phyloP scores from a whole-genome alignment of 1,140 invertebrate species.

The Formica selysi region DNA sequence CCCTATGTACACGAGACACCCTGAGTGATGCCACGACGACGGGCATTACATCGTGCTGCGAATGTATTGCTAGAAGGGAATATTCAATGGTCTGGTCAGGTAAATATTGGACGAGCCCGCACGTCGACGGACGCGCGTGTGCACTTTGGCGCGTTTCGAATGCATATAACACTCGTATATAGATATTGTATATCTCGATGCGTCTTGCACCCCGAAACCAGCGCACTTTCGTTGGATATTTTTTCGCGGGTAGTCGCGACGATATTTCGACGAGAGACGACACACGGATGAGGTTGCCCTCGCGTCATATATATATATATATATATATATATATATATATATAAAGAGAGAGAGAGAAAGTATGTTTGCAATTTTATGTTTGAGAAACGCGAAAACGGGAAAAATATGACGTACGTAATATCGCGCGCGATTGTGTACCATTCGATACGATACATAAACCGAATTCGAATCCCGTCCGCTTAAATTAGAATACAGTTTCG shows the following conservation, averaged over 20 bases:
- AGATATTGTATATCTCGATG: neutral
- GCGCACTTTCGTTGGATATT: neutral
- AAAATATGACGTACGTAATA: conserved; percentile 28
- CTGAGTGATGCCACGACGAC: conserved; percentile 51
- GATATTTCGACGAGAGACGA: conserved; percentile 20
- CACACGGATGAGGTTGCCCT: too few species aligned
- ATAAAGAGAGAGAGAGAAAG: too few species aligned
- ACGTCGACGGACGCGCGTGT: conserved; percentile 33
- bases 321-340: too few species aligned
- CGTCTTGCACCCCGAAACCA: neutral
- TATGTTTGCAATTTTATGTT: conserved; percentile 47
- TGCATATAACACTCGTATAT: neutral
- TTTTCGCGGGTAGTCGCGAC: conserved; percentile 6
- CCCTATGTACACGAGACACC: conserved; percentile 21
- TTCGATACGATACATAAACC: conserved; percentile 21
- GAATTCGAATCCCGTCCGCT: conserved; percentile 7
- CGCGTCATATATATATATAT: too few species aligned
- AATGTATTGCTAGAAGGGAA: conserved; percentile 78
- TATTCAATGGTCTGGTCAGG: conserved; percentile 80
- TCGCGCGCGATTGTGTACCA: neutral
- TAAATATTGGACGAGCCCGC: conserved; percentile 81
- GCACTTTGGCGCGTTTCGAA: neutral
- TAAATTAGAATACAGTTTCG: conserved; percentile 25
- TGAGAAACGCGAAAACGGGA: conserved; percentile 25
- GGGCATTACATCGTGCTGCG: conserved; percentile 77